Evolutionary conservation across 2,888 invertebrate genomes (phyloP).

Genomic region (Epistrophella euchroma): DNA sequence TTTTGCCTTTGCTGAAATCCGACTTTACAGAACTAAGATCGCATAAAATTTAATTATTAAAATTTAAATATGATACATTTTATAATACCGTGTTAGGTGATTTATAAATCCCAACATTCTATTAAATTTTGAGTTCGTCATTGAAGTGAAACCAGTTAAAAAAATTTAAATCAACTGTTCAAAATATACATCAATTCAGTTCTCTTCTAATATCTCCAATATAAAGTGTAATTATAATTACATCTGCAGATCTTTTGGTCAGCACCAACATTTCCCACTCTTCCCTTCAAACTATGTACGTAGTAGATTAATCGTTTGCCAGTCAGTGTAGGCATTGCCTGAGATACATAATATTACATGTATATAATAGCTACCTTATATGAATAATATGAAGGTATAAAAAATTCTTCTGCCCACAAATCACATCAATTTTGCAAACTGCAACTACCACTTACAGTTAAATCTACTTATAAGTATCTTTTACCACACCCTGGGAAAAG

Average conservation of each 20-base stretch:
- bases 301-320: not conserved
- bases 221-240: not conserved
- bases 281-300: not conserved
- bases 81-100: no score
- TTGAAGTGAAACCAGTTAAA: not conserved
- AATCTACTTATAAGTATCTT: conserved; percentile 11
- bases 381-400: not conserved
- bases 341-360: not conserved
- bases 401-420: conserved; percentile 27
- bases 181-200: not conserved
- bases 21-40: no score
- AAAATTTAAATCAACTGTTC: not conserved
- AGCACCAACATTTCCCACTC: not conserved
- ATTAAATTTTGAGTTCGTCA: not conserved
- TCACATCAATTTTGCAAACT: conserved; percentile 34
- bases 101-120: no score
- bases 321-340: not conserved
- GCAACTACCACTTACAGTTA: conserved; percentile 62
- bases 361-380: conserved; percentile 1
- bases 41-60: no score
- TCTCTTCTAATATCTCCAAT: not conserved
- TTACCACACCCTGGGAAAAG: conserved; percentile 58
- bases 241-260: conserved; percentile 8
- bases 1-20: no score
- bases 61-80: no score